Evolutionary conservation across 2,113 vertebrate species (phyloP), one percentile per base, ranked within the genome.

Genomic region (Myxocyprinus asiaticus): DNA sequence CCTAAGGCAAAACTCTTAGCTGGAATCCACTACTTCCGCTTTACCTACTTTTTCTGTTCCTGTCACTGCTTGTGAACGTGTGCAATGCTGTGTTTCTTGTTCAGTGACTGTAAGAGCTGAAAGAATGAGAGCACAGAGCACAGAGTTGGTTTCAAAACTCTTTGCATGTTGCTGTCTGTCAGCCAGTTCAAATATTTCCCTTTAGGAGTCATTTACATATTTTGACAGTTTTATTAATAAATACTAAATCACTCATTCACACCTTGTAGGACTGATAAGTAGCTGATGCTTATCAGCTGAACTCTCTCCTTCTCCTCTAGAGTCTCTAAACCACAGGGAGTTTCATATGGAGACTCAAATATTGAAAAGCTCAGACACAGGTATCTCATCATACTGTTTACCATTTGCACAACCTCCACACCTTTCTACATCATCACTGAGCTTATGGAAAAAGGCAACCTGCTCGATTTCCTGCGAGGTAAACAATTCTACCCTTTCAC

Each of bases 381-480:
- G 14, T 86, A 91, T 43, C 80, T 92, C 10, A 79, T 93, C 67
- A 67, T 86, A 0, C 88, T 91, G 10, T 90, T 90, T 0, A 91
- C 92, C 0, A 62, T 92, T 67, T 90, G 84, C 3, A 89, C 90
- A 0, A 7, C 48, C 2, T 88, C 84, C 7, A 77, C 86, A 51
- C 91, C 91, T 0, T 89, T 87, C 63, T 92, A 91, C 84, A 91
- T 92, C 58, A 45, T 93, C 76, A 92, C 90, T 0, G 92, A 93
- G 75, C 83, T 93, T 62, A 89, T 91, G 90, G 77, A 81, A 67
- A 90, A 88, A 72, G 93, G 93, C 6, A 88, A 79, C 73, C 86
- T 93, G 59, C 88, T 91, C 3, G 72, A 69, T 3, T 89, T 90
- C 42, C 83, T 93, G 6, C 65, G 87, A 47, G 87, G 93, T 93